Conservation (phyloP, 2,113 vertebrate species). For the Crotalus viridis region DNA sequence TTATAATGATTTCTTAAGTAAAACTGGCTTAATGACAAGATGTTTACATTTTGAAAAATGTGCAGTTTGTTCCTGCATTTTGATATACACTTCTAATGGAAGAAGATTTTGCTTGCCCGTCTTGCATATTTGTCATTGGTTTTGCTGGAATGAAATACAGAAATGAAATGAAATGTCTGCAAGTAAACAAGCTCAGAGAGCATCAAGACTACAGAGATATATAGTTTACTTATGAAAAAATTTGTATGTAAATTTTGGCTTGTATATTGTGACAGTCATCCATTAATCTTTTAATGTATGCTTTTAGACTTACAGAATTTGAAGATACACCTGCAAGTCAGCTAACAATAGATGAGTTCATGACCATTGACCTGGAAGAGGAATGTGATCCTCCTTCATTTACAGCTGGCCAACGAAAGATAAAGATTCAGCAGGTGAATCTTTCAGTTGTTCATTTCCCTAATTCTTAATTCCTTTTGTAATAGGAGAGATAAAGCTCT, state of each 20-base stretch:
- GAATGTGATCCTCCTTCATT: conserved; percentile 95
- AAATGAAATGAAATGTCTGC: background rate
- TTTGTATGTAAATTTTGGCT: background rate
- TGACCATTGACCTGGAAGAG: conserved; percentile 89
- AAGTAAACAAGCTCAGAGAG: background rate
- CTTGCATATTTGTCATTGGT: background rate
- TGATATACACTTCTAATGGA: background rate
- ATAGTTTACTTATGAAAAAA: background rate
- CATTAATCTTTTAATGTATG: conserved; percentile 11
- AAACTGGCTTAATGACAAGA: background rate
- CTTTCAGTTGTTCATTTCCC: background rate
- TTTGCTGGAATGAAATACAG: background rate
- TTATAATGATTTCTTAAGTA: background rate
- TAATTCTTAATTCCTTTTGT: background rate
- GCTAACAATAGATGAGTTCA: conserved; percentile 94
- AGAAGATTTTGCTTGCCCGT: background rate
- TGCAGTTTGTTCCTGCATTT: background rate
- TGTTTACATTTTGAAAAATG: background rate
- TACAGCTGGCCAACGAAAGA: conserved; percentile 82
- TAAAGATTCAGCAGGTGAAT: conserved; percentile 81
- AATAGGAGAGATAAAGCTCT: background rate
- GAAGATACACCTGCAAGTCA: conserved; percentile 95
- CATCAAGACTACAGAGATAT: background rate
- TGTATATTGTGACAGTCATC: background rate
- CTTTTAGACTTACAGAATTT: conserved; percentile 86